phyloP scores from a whole-genome alignment of 92 coral and sea anemone genomes.

The Phenganax stokvisi region DNA sequence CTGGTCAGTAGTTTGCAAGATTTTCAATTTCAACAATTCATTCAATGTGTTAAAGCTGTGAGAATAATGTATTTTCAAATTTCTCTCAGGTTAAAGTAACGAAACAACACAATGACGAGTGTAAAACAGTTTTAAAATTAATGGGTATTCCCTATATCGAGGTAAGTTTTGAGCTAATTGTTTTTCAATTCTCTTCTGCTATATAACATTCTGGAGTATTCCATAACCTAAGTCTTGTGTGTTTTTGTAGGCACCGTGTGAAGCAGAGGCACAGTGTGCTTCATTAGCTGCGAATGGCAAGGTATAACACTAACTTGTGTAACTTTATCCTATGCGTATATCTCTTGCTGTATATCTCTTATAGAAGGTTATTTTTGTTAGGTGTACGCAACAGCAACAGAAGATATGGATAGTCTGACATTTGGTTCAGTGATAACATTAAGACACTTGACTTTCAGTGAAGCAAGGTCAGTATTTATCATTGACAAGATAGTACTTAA shows the following conservation, averaged over 20 bases:
- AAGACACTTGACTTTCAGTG: slow-evolving; percentile 91
- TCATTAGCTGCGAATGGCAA: slow-evolving; percentile 86
- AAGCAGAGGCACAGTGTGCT: slow-evolving; percentile 99
- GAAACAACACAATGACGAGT: slow-evolving; percentile 79
- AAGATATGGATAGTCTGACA: slow-evolving; percentile 97
- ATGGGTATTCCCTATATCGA: slow-evolving; percentile 90
- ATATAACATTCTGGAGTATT: too few relatives aligned
- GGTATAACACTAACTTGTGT: slow-evolving; percentile 40
- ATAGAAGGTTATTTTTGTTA: slow-evolving; percentile 6
- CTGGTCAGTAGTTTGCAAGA: slow-evolving; percentile 51
- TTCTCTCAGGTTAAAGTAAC: slow-evolving; percentile 75
- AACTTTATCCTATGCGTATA: background rate
- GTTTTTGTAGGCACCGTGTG: slow-evolving; percentile 83
- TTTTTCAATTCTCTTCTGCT: too few relatives aligned
- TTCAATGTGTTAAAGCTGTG: slow-evolving; percentile 6
- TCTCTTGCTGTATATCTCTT: background rate
- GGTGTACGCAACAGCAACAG: slow-evolving; percentile 99
- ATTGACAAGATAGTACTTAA: background rate
- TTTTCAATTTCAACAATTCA: background rate
- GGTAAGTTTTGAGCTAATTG: slow-evolving; percentile 43
- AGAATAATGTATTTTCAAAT: background rate
- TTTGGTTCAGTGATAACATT: slow-evolving; percentile 87
- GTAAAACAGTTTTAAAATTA: slow-evolving; percentile 64
- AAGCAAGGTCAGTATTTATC: slow-evolving; percentile 70
- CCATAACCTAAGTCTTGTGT: background rate